Percentiles rank a stretch among this genome's conserved stretches.
Conservation (phyloP, 2,113 vertebrate species). For the Corydoras sp. region DNA sequence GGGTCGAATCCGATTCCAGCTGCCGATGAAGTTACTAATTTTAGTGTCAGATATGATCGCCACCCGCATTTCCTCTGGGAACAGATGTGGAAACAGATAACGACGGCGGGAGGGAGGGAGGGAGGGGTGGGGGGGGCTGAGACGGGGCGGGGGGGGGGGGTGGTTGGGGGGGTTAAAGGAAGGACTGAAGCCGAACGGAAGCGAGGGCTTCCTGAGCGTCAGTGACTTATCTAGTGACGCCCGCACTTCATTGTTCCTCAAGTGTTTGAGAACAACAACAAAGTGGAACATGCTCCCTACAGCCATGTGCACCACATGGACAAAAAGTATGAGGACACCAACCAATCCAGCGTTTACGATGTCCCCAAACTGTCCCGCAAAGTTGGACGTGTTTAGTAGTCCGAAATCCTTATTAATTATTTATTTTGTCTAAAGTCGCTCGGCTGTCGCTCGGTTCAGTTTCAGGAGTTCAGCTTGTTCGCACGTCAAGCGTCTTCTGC, state of each 20-base stretch:
- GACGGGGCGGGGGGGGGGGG: background rate
- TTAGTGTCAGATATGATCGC: slow-evolving; percentile 4
- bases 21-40: slow-evolving; percentile 14
- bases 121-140: background rate
- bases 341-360: no score
- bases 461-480: no score
- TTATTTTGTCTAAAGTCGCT: no score
- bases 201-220: slow-evolving; percentile 67
- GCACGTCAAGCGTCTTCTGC: no score
- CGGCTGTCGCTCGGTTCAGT: no score
- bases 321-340: no score
- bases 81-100: slow-evolving; percentile 35
- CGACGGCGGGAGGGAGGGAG: background rate
- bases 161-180: slow-evolving; percentile 46
- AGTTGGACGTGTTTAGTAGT: no score
- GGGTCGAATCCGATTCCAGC: background rate
- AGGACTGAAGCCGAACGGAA: slow-evolving; percentile 59
- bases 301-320: background rate
- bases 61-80: slow-evolving; percentile 33
- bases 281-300: slow-evolving; percentile 19
- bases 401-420: no score
- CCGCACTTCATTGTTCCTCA: slow-evolving; percentile 62
- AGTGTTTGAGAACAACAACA: slow-evolving; percentile 46
- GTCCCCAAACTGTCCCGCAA: no score
- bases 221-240: slow-evolving; percentile 62